phyloP scores from a whole-genome alignment of 2,113 vertebrate species.

The Tonatia bakeri region DNA sequence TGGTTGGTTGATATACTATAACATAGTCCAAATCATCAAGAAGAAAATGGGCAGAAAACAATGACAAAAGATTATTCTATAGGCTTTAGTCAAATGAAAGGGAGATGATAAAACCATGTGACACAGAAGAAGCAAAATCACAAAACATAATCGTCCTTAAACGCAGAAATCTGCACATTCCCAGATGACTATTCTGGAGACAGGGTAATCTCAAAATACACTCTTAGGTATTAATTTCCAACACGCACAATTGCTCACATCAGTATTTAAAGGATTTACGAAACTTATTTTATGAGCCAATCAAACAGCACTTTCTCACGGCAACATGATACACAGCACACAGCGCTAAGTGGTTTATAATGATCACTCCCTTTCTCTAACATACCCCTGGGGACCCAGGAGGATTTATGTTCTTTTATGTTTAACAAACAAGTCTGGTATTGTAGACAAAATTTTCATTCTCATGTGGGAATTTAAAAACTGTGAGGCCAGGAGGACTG shows the following conservation, averaged over 20 bases:
- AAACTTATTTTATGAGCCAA: slow-evolving; percentile 74
- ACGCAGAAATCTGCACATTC: slow-evolving; percentile 24
- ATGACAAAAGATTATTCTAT: neutral
- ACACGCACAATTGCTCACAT: slow-evolving; percentile 46
- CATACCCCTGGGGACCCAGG: slow-evolving; percentile 60
- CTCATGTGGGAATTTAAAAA: slow-evolving; percentile 64
- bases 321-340: slow-evolving; percentile 71
- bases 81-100: neutral
- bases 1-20: neutral
- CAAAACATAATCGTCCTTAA: slow-evolving; percentile 12
- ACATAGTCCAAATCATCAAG: neutral
- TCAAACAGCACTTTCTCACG: slow-evolving; percentile 72
- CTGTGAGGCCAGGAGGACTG: neutral
- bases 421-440: slow-evolving; percentile 75
- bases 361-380: slow-evolving; percentile 64
- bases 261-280: slow-evolving; percentile 75
- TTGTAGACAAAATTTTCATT: slow-evolving; percentile 71
- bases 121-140: slow-evolving; percentile 48
- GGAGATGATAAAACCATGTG: neutral
- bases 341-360: slow-evolving; percentile 70
- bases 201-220: slow-evolving; percentile 25
- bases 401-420: slow-evolving; percentile 78
- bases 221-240: slow-evolving; percentile 68
- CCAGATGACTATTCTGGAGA: slow-evolving; percentile 52
- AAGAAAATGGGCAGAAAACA: slow-evolving; percentile 6